These are phyloP conservation scores for Eurytoma adleriae DNA, from an alignment of 2,888 invertebrate species.

Conservation along the genomic window DNA sequence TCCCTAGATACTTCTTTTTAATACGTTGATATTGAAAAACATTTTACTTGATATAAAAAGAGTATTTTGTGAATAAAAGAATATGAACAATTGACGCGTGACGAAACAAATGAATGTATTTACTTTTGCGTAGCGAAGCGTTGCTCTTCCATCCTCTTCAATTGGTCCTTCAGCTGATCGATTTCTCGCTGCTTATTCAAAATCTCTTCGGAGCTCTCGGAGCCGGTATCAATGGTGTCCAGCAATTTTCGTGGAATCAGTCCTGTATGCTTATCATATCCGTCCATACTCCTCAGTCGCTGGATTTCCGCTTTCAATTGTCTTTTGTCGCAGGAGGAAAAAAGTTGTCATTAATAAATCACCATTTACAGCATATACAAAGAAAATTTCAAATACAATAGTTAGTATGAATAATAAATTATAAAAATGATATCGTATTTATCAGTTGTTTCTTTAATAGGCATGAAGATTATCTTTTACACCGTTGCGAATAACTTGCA, in stretches of 20 bases:
- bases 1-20: no score
- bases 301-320: conserved; percentile 84
- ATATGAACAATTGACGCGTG: no score
- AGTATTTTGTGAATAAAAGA: no score
- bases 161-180: conserved; percentile 79
- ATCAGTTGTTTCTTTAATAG: no score
- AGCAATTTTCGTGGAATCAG: conserved; percentile 65
- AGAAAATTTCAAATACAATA: neutral
- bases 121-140: conserved; percentile 79
- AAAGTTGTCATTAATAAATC: neutral
- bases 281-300: conserved; percentile 80
- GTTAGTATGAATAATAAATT: neutral
- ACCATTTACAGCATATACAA: neutral
- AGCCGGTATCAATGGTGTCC: conserved; percentile 60
- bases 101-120: conserved; percentile 43
- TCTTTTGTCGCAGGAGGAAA: conserved; percentile 58
- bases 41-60: no score
- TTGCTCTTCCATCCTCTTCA: conserved; percentile 80
- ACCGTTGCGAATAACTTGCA: no score
- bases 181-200: conserved; percentile 78
- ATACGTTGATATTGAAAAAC: no score
- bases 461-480: no score
- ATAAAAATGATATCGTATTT: neutral
- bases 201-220: conserved; percentile 64
- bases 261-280: conserved; percentile 77